Evolutionary conservation across 1,140 invertebrate genomes (phyloP), one percentile per base, ranked within the genome.

Genomic region (Diprion similis): DNA sequence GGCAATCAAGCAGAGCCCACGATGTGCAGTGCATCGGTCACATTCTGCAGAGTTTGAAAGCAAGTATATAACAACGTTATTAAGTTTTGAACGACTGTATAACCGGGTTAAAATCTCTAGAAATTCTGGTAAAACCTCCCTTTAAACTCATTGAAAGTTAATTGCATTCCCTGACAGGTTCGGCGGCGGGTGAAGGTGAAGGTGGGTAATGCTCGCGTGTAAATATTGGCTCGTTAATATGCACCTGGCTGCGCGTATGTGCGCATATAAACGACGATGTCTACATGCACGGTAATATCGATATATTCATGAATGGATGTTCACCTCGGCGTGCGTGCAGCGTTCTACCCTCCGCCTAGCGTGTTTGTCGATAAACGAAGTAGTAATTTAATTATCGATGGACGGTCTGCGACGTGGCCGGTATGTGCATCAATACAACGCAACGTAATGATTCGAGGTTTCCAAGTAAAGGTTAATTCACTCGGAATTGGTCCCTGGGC

Each of bases 81-180:
- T 15, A 59, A 59, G 51, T 59, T 59, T 17, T 9, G n/a, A 59
- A 59, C 51, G 51, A 59, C 51, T 59, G 51, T 6, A 59, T 59
- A 59, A 59, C 51, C 51, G n/a, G 11, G 51, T 10, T 59, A 59
- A 59, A 59, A 59, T 59, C n/a, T 15, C 51, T n/a, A 59, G 51
- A 13, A 59, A 59, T 59, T 59, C n/a, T 4, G n/a, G 51, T 59
- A 59, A 59, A 59, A 59, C 51, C 51, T 59, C n/a, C 11, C 51
- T 59, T 59, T 17, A 59, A 59, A 59, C 51, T 59, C 24, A 59
- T 59, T 17, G 51, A 59, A 59, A 59, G 51, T 59, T 59, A 17
- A 59, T 59, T 59, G n/a, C n/a, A 59, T 59, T 59, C n/a, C n/a
- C 51, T 59, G 51, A 59, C 51, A 59, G n/a, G 51, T 59, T 13